Evolutionary conservation across 2,113 vertebrate genomes (phyloP).

Genomic region (Toxostoma redivivum): DNA sequence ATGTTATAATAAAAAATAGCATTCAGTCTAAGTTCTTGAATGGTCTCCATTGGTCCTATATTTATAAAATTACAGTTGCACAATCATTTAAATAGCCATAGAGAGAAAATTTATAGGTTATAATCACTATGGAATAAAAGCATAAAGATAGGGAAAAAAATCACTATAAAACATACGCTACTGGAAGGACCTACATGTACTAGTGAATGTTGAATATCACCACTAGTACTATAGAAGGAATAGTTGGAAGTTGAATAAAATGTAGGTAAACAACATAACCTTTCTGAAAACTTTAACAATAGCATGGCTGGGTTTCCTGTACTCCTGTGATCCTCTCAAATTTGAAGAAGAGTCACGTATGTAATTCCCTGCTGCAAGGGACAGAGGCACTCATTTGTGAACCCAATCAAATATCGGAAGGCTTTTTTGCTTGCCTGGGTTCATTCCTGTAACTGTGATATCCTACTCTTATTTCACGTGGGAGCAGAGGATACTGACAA

Average conservation of each 20-base stretch:
- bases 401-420: neutral
- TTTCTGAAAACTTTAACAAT: neutral
- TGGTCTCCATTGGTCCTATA: fast-evolving
- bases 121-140: neutral
- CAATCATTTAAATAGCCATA: neutral
- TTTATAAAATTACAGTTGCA: neutral
- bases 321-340: neutral
- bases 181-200: neutral
- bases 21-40: neutral
- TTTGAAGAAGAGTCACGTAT: neutral
- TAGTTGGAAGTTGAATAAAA: neutral
- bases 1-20: neutral
- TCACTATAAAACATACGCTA: neutral
- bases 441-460: neutral
- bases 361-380: neutral
- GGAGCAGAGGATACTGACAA: neutral
- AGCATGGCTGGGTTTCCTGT: neutral
- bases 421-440: neutral
- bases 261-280: neutral
- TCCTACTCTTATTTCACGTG: neutral
- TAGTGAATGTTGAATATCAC: neutral
- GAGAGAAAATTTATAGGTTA: neutral
- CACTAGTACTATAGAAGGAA: neutral
- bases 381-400: neutral
- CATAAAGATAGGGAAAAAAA: neutral